These are phyloP conservation scores for Capreolus pygargus DNA, from an alignment of 2,113 vertebrate species.

Conservation along the genomic window DNA sequence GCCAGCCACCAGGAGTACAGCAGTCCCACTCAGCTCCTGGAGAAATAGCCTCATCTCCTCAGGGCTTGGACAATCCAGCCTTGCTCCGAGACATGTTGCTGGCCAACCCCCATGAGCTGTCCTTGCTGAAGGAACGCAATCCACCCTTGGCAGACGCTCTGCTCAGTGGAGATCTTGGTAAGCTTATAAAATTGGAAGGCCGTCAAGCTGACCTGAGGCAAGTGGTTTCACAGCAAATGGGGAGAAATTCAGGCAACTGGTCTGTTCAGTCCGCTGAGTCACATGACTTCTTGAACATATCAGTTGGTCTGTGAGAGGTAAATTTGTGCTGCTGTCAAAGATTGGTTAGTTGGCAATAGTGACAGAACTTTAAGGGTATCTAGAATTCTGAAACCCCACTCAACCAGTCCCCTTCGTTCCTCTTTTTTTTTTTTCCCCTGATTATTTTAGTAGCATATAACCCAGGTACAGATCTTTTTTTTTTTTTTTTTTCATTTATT, in stretches of 20 bases:
- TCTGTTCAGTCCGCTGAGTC: not conserved
- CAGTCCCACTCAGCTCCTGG: conserved; percentile 74
- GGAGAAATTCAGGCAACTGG: not conserved
- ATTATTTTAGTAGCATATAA: not conserved
- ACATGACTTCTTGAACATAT: not conserved
- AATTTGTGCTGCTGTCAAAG: not conserved
- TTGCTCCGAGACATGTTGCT: conserved; percentile 96
- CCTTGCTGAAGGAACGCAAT: conserved; percentile 96
- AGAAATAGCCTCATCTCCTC: conserved; percentile 80
- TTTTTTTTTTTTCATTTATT: not conserved
- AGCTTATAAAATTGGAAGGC: conserved; percentile 7
- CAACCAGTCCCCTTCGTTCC: not conserved
- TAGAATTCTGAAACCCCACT: not conserved
- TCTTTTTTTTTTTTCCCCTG: not conserved
- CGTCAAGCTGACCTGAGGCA: not conserved
- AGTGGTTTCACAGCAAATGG: not conserved
- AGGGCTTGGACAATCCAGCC: conserved; percentile 93
- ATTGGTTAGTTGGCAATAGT: not conserved
- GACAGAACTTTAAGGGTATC: not conserved
- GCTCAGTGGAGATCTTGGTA: conserved; percentile 96
- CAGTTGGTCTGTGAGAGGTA: not conserved
- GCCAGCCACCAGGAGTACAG: conserved; percentile 33
- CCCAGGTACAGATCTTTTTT: not conserved
- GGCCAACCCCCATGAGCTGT: conserved; percentile 96
- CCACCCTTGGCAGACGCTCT: conserved; percentile 95